Conservation (phyloP, 2,888 invertebrate genomes). For the Malachius bipustulatus region DNA sequence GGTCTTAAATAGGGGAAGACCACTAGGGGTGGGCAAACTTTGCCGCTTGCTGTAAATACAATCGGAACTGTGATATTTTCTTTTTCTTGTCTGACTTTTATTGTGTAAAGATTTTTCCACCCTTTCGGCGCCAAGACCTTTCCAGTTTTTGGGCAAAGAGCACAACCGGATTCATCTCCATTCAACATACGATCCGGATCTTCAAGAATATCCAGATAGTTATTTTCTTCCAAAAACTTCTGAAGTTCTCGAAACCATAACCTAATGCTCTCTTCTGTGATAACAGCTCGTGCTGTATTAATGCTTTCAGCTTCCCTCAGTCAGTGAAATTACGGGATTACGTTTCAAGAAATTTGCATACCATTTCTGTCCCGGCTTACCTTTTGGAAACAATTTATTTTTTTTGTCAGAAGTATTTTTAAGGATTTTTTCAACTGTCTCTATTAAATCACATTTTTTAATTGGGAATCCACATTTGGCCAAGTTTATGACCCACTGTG, state of each 20-base stretch:
- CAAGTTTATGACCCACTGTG: conserved; percentile 20
- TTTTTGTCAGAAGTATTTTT: not conserved
- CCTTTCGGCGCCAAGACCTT: conserved; percentile 8
- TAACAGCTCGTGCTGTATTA: conserved; percentile 23
- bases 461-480: conserved; percentile 7
- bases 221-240: conserved; percentile 18
- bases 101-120: no score
- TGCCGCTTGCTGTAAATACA: conserved; percentile 4
- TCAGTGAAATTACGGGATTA: conserved; percentile 18
- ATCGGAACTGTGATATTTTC: conserved; percentile 3
- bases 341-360: conserved; percentile 22
- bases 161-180: conserved; percentile 25
- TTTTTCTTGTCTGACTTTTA: not conserved
- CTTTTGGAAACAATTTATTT: conserved; percentile 14
- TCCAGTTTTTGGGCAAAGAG: conserved; percentile 23
- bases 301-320: conserved; percentile 24
- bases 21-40: conserved; percentile 16
- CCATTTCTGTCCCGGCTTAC: conserved; percentile 22
- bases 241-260: conserved; percentile 25
- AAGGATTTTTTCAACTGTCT: not conserved
- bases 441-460: not conserved
- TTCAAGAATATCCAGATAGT: no score
- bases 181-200: no score
- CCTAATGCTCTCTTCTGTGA: conserved; percentile 24
- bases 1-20: conserved; percentile 20